These are phyloP conservation scores for Gadopsis bispinosus DNA, from an alignment of 2,797 vertebrate genomes.

Conservation along the genomic window DNA sequence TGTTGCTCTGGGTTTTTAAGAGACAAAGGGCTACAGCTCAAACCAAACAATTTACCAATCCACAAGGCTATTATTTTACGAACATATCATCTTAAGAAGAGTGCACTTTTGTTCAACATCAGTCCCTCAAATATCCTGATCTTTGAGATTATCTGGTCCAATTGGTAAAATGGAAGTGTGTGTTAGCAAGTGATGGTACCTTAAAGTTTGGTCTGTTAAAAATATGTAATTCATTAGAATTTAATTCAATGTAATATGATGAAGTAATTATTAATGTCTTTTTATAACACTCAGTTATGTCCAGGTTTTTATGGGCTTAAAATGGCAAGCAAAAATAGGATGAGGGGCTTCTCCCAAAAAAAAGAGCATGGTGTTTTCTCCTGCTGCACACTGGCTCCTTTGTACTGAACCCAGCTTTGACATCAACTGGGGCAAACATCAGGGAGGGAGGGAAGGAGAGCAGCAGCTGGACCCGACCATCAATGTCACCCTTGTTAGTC, in stretches of 20 bases:
- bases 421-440: conserved; percentile 83
- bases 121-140: conserved; percentile 1
- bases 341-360: conserved; percentile 50
- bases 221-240: conserved; percentile 6
- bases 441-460: conserved; percentile 73
- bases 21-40: conserved; percentile 42
- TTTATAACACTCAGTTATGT: neutral
- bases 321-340: conserved; percentile 58
- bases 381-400: conserved; percentile 77
- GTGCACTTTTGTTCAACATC: conserved; percentile 1
- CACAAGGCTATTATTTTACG: conserved; percentile 11
- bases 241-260: neutral
- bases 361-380: conserved; percentile 70
- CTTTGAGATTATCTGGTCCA: conserved; percentile 5
- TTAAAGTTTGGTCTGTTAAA: neutral
- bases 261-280: neutral
- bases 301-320: conserved; percentile 32
- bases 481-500: conserved; percentile 87
- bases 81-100: conserved; percentile 3
- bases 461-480: conserved; percentile 84
- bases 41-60: conserved; percentile 35
- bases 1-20: conserved; percentile 41
- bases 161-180: conserved; percentile 3
- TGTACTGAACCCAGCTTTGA: conserved; percentile 82
- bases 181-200: neutral